phyloP scores from a whole-genome alignment of 2,888 invertebrate genomes.

The Eumerus sabulonum region DNA sequence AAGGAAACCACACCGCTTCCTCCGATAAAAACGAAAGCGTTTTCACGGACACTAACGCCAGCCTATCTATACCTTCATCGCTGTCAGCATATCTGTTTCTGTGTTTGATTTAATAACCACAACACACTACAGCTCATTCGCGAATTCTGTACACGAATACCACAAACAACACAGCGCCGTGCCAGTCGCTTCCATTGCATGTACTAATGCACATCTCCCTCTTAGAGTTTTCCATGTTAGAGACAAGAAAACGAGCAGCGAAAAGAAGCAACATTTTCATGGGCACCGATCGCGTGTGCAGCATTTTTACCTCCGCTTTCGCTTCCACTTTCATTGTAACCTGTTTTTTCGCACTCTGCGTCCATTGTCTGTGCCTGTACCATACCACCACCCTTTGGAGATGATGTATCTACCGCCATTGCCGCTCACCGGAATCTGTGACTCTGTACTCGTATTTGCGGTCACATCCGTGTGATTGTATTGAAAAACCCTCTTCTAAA shows the following conservation, averaged over 20 bases:
- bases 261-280: constrained; percentile 50
- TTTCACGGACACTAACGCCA: constrained; percentile 47
- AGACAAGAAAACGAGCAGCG: constrained; percentile 4
- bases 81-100: not conserved
- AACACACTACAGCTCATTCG: constrained; percentile 10
- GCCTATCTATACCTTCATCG: not conserved
- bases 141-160: constrained; percentile 26
- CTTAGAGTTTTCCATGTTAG: constrained; percentile 26
- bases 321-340: constrained; percentile 67
- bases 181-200: constrained; percentile 18
- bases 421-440: not conserved
- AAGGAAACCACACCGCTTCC: constrained; percentile 46
- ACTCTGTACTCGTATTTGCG: too few species aligned
- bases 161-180: constrained; percentile 12
- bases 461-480: constrained; percentile 7
- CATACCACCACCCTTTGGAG: constrained; percentile 8
- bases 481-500: constrained; percentile 26
- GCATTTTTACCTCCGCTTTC: constrained; percentile 66
- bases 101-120: constrained; percentile 44
- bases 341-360: constrained; percentile 41
- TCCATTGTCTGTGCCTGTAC: constrained; percentile 33
- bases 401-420: too few species aligned
- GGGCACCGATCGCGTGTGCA: constrained; percentile 65
- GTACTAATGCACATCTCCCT: not conserved
- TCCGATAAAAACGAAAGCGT: constrained; percentile 64